Evolutionary conservation across 2,113 vertebrate species (phyloP).

Genomic region (Ophiodon elongatus): DNA sequence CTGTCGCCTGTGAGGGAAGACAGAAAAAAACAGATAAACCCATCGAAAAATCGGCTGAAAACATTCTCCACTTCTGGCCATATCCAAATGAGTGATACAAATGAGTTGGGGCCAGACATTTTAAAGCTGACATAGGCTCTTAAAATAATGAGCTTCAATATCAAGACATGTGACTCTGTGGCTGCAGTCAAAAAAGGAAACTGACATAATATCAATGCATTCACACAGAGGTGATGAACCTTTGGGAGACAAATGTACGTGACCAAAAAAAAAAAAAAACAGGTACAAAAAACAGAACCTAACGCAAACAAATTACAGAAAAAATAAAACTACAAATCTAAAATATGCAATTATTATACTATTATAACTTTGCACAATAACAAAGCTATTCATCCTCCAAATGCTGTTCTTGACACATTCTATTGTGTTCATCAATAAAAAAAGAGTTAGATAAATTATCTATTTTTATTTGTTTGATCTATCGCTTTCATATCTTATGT

Average conservation of each 20-base stretch:
- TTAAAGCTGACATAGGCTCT: background rate
- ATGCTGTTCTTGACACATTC: background rate
- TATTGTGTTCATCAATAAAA: too few species aligned
- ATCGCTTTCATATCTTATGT: background rate
- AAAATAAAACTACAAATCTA: background rate
- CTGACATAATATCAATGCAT: background rate
- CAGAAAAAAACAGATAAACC: constrained; percentile 1
- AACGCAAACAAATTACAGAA: background rate
- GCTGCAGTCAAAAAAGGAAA: background rate
- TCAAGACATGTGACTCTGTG: background rate
- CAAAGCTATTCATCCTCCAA: background rate
- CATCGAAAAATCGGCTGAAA: background rate
- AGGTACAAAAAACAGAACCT: background rate
- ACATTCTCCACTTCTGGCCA: background rate
- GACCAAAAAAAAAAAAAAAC: background rate
- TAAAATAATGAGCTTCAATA: background rate
- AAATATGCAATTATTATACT: background rate
- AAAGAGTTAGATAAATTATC: too few species aligned
- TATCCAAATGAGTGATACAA: background rate
- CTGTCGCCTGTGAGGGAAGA: constrained; percentile 89
- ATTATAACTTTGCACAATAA: background rate
- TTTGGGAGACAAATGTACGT: background rate
- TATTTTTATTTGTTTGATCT: background rate
- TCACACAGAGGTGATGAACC: background rate
- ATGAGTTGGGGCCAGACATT: too few species aligned